Base-by-base conservation (phyloP, 2,888 invertebrate genomes). In the Philopedon plagiatum region DNA sequence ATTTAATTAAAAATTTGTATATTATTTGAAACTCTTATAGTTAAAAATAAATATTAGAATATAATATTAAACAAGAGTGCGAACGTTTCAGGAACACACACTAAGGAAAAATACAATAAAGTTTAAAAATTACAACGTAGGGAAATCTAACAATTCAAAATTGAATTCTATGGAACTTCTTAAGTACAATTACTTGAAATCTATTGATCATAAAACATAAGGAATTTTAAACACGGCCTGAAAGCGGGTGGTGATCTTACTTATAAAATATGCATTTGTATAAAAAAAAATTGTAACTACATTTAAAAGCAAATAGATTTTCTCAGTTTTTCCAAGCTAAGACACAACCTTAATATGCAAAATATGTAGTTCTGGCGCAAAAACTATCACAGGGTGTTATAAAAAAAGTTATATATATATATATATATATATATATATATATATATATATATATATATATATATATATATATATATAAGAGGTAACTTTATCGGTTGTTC, bases 101-200 rank as follows among this genome's bases (percentile, higher is more conserved):
- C 49, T 56, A 32, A 51, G 26, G 26, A 46, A 58, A 58, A 58
- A 70, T 51, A 70, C 57, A 57, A n/a, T 58, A 70, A 63, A 21
- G 37, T 49, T 32, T 44, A 57, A 56, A 70, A 70, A 44, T 58
- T 58, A 58, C 11, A 41, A 37, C 34, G 56, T 56, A 66, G 32
- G 44, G n/a, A 58, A 66, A 39, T 68, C 51, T 61, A 68, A 60
- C 18, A 46, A 51, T 54, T 65, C 56, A 56, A 65, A 39, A 60
- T 18, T 49, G 67, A 68, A 70, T 70, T 41, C 39, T 56, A 62
- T 76, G 74, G 70, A 76, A 77, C 75, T 75, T 72, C 74, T 79
- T 80, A 80, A 80, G 80, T 80, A 80, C 80, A 80, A 77, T 68
- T 75, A 76, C 74, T 74, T 78, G 79, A 79, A 80, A 80, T 80